A percentile compares a stretch with the other conserved stretches of the same genome.
phyloP scores from a whole-genome alignment of 2,797 vertebrate species.

The Borostomias antarcticus region DNA sequence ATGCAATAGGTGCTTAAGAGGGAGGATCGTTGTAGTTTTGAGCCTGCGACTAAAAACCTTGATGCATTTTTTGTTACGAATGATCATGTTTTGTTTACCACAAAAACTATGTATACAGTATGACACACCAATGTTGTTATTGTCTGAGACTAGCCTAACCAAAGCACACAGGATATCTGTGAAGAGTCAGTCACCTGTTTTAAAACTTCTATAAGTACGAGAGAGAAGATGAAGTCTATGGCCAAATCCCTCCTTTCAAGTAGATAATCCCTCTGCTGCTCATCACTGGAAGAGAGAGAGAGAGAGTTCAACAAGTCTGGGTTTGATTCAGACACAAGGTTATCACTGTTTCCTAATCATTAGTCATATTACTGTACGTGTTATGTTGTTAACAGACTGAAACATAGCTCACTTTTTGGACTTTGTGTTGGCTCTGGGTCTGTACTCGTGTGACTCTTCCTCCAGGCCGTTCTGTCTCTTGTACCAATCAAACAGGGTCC shows the following conservation, averaged over 20 bases:
- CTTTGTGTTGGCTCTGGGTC: conserved; percentile 93
- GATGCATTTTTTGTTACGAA: too few relatives aligned
- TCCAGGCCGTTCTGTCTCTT: conserved; percentile 96
- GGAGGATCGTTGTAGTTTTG: too few relatives aligned
- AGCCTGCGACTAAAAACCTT: too few relatives aligned
- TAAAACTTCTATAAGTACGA: conserved; percentile 97
- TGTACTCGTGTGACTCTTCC: conserved; percentile 93
- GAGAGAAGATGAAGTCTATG: conserved; percentile 98
- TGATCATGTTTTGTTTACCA: not conserved
- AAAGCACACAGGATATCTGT: not conserved
- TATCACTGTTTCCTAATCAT: not conserved
- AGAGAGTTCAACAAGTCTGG: not conserved
- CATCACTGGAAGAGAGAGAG: conserved; percentile 80
- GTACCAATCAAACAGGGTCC: conserved; percentile 98
- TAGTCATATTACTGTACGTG: not conserved
- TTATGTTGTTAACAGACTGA: not conserved
- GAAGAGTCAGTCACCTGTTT: conserved; percentile 85
- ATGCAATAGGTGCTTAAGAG: too few relatives aligned
- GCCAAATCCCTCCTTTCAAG: conserved; percentile 97
- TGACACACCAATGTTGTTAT: not conserved
- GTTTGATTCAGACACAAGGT: conserved; percentile 4
- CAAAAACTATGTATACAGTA: not conserved
- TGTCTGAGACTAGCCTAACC: not conserved
- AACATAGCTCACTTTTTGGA: conserved; percentile 86
- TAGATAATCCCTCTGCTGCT: conserved; percentile 95